Conservation (phyloP, 2,888 invertebrate genomes). For the Hylaea fasciaria region DNA sequence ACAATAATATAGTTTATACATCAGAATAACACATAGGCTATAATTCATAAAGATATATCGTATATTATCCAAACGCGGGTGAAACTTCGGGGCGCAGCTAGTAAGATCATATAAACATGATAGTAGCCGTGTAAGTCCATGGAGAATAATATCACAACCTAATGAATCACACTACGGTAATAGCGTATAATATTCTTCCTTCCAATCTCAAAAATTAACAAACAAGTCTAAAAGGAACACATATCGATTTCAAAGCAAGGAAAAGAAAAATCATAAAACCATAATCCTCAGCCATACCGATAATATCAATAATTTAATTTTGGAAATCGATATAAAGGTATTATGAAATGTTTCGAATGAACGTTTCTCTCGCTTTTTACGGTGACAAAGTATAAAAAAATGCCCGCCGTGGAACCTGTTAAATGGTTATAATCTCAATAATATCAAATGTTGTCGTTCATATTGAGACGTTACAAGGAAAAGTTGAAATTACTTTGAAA, state of each 20-base stretch:
- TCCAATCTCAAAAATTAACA: not conserved
- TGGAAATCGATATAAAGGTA: conserved; percentile 32
- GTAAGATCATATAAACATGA: too few relatives aligned
- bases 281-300: conserved; percentile 7
- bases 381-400: conserved; percentile 38
- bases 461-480: conserved; percentile 63
- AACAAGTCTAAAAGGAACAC: not conserved
- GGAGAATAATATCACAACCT: too few relatives aligned
- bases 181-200: too few relatives aligned
- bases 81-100: too few relatives aligned
- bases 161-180: too few relatives aligned
- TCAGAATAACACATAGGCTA: too few relatives aligned
- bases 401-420: conserved; percentile 29
- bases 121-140: too few relatives aligned
- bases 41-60: too few relatives aligned
- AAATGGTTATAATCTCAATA: conserved; percentile 47
- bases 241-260: not conserved
- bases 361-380: conserved; percentile 35
- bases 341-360: conserved; percentile 25
- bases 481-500: conserved; percentile 45
- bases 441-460: conserved; percentile 52
- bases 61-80: too few relatives aligned
- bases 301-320: conserved; percentile 29
- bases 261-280: not conserved
- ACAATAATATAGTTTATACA: too few relatives aligned